Evolutionary conservation across 2,797 vertebrate genomes (phyloP).

Genomic region (Labeo calbasu): DNA sequence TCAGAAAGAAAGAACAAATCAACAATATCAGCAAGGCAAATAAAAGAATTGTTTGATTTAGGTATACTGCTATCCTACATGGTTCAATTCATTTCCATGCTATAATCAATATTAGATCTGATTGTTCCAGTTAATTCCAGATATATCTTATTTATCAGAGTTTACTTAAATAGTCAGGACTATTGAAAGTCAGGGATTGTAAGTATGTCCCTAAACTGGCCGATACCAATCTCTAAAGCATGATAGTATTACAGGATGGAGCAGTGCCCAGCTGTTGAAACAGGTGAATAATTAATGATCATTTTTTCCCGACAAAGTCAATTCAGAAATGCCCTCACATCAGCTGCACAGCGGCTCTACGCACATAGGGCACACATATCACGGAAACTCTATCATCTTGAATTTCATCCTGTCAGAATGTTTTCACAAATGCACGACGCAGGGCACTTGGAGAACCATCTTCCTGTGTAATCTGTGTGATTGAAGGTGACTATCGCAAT

Average conservation of each 20-base stretch:
- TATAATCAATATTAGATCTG: not conserved
- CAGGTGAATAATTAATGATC: slow-evolving; percentile 61
- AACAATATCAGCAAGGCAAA: not conserved
- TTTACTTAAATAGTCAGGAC: slow-evolving; percentile 35
- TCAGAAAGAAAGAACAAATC: not conserved
- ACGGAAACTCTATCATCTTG: slow-evolving; percentile 37
- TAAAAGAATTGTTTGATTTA: not conserved
- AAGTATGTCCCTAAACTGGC: slow-evolving; percentile 32
- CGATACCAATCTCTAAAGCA: slow-evolving; percentile 41
- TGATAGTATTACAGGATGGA: slow-evolving; percentile 53
- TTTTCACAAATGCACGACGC: slow-evolving; percentile 39
- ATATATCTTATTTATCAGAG: not conserved
- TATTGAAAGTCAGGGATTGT: slow-evolving; percentile 41
- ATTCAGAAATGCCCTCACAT: slow-evolving; percentile 52
- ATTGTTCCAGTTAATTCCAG: slow-evolving; percentile 25
- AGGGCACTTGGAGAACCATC: slow-evolving; percentile 22
- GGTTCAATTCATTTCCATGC: not conserved
- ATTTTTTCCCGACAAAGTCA: slow-evolving; percentile 48
- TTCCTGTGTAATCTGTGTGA: slow-evolving; percentile 26
- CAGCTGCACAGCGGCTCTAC: not conserved
- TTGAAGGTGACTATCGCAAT: slow-evolving; percentile 42
- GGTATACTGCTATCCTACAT: not conserved
- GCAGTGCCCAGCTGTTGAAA: slow-evolving; percentile 51
- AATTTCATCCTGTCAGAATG: slow-evolving; percentile 50
- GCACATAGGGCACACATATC: slow-evolving; percentile 14